Base-by-base conservation (phyloP, 2,888 invertebrate genomes). In the Caradrina clavipalpis region DNA sequence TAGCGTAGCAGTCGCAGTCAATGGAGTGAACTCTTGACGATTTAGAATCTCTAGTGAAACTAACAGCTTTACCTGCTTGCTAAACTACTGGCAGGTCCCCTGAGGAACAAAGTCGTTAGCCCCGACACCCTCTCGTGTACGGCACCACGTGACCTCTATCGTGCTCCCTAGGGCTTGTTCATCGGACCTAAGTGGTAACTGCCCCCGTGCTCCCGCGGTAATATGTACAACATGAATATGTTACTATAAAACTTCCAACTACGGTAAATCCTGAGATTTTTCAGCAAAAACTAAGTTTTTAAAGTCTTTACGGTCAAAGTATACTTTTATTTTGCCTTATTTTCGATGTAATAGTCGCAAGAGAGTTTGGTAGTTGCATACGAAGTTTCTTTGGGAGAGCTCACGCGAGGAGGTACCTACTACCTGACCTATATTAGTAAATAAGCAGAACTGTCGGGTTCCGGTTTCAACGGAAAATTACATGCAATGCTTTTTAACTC, bases 401-500 rank as follows among this genome's bases (percentile, higher is more conserved):
- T 63, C 7, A 19, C 2, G 13, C 53, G 39, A 7, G n/a, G 17
- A 19, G 42, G 42, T 19, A 42, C 31, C 6, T 31, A 49, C 42
- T 21, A 35, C 11, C 17, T 31, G 31, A 45, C n/a, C 49, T 39
- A 65, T 50, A 50, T 73, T 35, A 35, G 45, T 35, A 54, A 62
- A 53, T 53, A 35, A 55, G 11, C 17, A 73, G 3, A 3, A 71
- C 45, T 56, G 42, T 55, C 26, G 17, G 19, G 13, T 39, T 55
- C 17, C 63, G 10, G n/a, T 63, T 53, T 55, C 54, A 54, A 54
- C 10, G 61, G 22, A 45, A 69, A 55, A 68, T 45, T 26, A 53
- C 53, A 49, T 35, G 22, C 19, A 53, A 67, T 72, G 49, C 22
- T 68, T 75, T 75, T 58, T 15, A 49, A 67, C 47, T 67, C 47